Percentiles rank a stretch among this genome's conserved stretches.
Conservation (phyloP, 1,140 invertebrate species). For the Musca vetustissima region DNA sequence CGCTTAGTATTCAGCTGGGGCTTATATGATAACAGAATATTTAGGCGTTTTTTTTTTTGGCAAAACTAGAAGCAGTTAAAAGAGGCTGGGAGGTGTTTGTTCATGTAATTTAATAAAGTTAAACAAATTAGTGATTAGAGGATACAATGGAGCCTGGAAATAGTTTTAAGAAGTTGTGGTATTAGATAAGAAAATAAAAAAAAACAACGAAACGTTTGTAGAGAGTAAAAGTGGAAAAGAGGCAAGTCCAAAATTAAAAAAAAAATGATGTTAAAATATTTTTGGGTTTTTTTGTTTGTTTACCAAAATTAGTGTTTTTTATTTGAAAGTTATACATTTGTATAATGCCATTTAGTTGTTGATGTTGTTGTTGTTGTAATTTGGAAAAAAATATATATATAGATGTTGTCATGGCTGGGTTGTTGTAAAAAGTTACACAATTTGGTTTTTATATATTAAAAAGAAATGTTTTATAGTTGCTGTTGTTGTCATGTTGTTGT, state of each 20-base stretch:
- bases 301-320: no score
- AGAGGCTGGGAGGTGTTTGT: neutral
- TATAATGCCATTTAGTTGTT: neutral
- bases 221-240: no score
- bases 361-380: slow-evolving; percentile 2
- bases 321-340: slow-evolving; percentile 5
- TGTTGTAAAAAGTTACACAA: slow-evolving; percentile 11
- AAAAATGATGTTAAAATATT: no score
- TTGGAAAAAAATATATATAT: no score
- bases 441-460: slow-evolving; percentile 6
- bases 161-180: neutral
- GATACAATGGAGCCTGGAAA: slow-evolving; percentile 5
- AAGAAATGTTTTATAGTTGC: slow-evolving; percentile 1
- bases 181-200: no score
- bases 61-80: neutral
- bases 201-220: neutral
- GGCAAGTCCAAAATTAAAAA: no score
- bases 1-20: neutral
- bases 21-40: slow-evolving; percentile 35
- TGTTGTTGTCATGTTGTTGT: neutral
- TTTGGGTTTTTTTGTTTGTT: no score
- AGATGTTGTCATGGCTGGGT: slow-evolving; percentile 13
- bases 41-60: neutral
- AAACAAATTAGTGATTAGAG: slow-evolving; percentile 15
- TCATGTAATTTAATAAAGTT: neutral